A percentile compares a stretch with the other conserved stretches of the same genome.
These are phyloP conservation scores for Nephrocerus scutellatus DNA, from an alignment of 2,888 invertebrate genomes.

Conservation along the genomic window DNA sequence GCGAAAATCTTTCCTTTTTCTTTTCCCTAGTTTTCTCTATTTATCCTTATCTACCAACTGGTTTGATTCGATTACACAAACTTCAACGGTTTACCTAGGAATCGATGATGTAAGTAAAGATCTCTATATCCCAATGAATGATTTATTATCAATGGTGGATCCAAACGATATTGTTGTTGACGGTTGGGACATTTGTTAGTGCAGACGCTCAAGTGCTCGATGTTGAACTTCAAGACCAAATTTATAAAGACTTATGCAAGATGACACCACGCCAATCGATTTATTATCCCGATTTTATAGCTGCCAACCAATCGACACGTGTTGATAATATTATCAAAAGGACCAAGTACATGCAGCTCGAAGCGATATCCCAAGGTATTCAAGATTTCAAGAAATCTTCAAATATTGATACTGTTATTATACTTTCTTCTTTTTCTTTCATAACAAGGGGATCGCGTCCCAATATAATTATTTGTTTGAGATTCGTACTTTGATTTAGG, in stretches of 20 bases:
- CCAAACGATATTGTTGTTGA: constrained; percentile 83
- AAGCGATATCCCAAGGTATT: constrained; percentile 75
- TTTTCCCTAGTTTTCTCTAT: no score
- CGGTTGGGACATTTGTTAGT: constrained; percentile 88
- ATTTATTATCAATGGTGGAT: constrained; percentile 79
- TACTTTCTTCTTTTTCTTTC: no score
- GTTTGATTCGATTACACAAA: constrained; percentile 87
- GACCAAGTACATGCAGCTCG: constrained; percentile 65
- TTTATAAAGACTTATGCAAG: constrained; percentile 63
- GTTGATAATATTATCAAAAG: constrained; percentile 81
- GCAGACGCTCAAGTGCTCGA: constrained; percentile 86
- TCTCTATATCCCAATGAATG: constrained; percentile 72
- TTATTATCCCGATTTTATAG: constrained; percentile 86
- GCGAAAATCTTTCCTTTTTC: no score
- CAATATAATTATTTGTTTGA: no score
- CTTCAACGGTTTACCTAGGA: constrained; percentile 81
- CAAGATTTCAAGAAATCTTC: constrained; percentile 66
- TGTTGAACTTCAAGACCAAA: constrained; percentile 68
- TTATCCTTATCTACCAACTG: no score
- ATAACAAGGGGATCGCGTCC: no score
- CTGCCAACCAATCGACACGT: constrained; percentile 85
- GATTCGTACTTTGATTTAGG: no score
- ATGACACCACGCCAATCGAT: constrained; percentile 75
- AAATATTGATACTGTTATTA: constrained; percentile 69
- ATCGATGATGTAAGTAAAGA: constrained; percentile 61